Percentiles rank a stretch among this genome's conserved stretches.
Conservation (phyloP, 92 coral and sea anemone species). For the Phenganax marumi region DNA sequence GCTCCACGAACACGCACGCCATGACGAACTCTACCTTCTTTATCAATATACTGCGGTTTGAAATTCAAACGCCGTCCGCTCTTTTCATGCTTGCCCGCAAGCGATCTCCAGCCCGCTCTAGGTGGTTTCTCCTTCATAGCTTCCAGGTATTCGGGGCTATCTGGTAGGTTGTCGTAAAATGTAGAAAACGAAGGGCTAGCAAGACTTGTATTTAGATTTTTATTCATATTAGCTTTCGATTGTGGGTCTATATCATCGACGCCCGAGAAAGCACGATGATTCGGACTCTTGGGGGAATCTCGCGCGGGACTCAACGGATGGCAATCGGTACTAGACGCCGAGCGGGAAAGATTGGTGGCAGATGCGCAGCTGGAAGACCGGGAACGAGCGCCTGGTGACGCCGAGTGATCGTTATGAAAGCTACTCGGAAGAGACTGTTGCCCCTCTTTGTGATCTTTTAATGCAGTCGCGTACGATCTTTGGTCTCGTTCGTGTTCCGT, state of each 20-base stretch:
- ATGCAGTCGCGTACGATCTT: slow-evolving; percentile 82
- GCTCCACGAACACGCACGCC: slow-evolving; percentile 97
- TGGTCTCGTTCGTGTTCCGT: slow-evolving; percentile 71
- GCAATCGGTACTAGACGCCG: slow-evolving; percentile 36
- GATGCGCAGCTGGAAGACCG: slow-evolving; percentile 42
- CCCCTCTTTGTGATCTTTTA: slow-evolving; percentile 58
- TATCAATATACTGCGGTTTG: slow-evolving; percentile 86
- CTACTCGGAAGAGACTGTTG: slow-evolving; percentile 41
- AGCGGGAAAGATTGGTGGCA: slow-evolving; percentile 31
- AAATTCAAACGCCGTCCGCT: slow-evolving; percentile 80
- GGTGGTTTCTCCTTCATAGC: slow-evolving; percentile 64
- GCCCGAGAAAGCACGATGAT: slow-evolving; percentile 25
- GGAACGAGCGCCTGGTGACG: slow-evolving; percentile 30
- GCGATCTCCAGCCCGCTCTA: slow-evolving; percentile 84
- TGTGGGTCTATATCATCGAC: slow-evolving; percentile 43
- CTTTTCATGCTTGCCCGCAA: slow-evolving; percentile 78
- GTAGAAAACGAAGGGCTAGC: slow-evolving; percentile 38
- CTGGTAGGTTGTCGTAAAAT: slow-evolving; percentile 75
- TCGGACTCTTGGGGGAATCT: slow-evolving; percentile 32
- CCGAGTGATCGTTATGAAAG: slow-evolving; percentile 30
- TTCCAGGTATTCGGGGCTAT: slow-evolving; percentile 77
- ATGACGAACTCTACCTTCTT: slow-evolving; percentile 92
- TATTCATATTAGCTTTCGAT: slow-evolving; percentile 19
- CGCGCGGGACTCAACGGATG: slow-evolving; percentile 42
- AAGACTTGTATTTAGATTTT: neutral